phyloP scores from a whole-genome alignment of 2,797 vertebrate species.

The Trachops cirrhosus region DNA sequence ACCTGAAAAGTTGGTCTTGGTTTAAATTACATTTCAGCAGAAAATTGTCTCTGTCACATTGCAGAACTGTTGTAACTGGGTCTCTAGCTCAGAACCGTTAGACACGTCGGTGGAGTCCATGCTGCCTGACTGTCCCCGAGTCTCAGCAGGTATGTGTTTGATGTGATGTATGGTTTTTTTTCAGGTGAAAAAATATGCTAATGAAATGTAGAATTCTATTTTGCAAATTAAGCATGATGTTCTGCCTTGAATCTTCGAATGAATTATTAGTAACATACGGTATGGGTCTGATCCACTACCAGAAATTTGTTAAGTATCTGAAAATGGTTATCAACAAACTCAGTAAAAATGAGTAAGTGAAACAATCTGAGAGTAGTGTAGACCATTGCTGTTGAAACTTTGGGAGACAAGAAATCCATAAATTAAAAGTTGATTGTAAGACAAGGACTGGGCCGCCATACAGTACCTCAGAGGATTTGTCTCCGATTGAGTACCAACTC shows the following conservation, averaged over 20 bases:
- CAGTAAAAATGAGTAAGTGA: neutral
- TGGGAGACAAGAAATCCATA: neutral
- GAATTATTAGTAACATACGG: conserved; percentile 7
- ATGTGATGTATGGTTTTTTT: neutral
- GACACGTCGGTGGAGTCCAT: conserved; percentile 94
- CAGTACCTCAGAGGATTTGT: neutral
- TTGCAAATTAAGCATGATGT: conserved; percentile 33
- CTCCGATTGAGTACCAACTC: neutral
- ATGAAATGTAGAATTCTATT: neutral
- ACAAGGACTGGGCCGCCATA: neutral
- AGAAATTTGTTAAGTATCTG: conserved; percentile 18
- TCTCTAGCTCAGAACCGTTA: conserved; percentile 94
- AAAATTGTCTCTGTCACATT: conserved; percentile 66
- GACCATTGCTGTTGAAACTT: neutral
- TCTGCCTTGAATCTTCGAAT: neutral
- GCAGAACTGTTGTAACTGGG: conserved; percentile 98
- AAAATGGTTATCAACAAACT: conserved; percentile 21
- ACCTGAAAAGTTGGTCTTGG: conserved; percentile 29
- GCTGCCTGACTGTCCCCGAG: conserved; percentile 94
- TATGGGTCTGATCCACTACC: neutral
- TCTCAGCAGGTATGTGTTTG: conserved; percentile 93
- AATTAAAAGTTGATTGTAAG: neutral
- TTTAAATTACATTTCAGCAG: conserved; percentile 54
- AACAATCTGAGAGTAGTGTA: neutral
- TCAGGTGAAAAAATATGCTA: neutral